Conservation (phyloP, 2,113 vertebrate genomes). For the Clarias batrachus region DNA sequence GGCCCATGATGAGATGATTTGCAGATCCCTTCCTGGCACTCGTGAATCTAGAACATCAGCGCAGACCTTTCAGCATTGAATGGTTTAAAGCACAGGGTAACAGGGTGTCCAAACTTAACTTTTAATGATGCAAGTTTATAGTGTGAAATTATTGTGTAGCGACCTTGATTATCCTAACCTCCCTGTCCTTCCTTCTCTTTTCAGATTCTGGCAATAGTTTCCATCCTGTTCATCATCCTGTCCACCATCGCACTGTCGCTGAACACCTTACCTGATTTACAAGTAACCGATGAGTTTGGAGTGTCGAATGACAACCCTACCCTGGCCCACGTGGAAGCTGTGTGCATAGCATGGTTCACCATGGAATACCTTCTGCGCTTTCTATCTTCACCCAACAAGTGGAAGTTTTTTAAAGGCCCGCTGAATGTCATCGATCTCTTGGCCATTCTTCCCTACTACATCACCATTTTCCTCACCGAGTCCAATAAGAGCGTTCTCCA, state of each 20-base stretch:
- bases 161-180: not conserved
- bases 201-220: conserved; percentile 86
- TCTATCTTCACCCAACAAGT: conserved; percentile 93
- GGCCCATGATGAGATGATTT: not conserved
- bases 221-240: conserved; percentile 95
- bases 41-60: not conserved
- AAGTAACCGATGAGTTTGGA: conserved; percentile 90
- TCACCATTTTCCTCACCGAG: conserved; percentile 96
- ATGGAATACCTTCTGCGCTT: conserved; percentile 97
- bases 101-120: not conserved
- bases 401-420: conserved; percentile 97
- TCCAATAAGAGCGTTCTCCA: conserved; percentile 96
- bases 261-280: conserved; percentile 95
- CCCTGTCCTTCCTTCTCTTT: not conserved
- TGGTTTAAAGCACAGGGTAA: not conserved
- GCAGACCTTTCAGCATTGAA: not conserved
- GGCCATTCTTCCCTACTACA: conserved; percentile 94
- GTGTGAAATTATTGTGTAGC: too few relatives aligned
- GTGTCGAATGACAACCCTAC: conserved; percentile 92
- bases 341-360: conserved; percentile 98
- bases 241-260: conserved; percentile 97
- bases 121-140: not conserved
- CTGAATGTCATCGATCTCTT: conserved; percentile 95
- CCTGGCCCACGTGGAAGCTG: conserved; percentile 92
- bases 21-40: not conserved